These are phyloP conservation scores for Phasia obesa DNA, from an alignment of 2,888 invertebrate species.

Conservation along the genomic window DNA sequence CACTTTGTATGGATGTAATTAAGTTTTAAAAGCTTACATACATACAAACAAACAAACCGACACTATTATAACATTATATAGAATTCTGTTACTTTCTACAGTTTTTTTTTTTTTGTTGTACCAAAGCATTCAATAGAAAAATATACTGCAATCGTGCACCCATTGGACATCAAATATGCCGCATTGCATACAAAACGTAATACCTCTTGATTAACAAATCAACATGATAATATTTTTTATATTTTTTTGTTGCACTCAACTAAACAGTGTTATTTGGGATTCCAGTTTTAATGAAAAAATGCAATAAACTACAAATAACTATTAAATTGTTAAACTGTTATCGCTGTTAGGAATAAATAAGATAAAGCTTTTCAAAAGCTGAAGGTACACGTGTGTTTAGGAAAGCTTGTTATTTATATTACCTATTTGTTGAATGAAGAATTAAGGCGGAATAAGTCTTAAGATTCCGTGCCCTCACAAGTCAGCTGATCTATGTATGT, in stretches of 20 bases:
- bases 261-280: slow-evolving; percentile 1
- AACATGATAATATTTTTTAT: slow-evolving; percentile 71
- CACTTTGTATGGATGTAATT: slow-evolving; percentile 41
- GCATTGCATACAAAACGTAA: slow-evolving; percentile 77
- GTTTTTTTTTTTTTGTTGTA: slow-evolving; percentile 11
- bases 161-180: slow-evolving; percentile 75
- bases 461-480: too few species aligned
- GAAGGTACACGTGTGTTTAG: not conserved
- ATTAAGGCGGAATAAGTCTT: too few species aligned
- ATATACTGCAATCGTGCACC: not conserved
- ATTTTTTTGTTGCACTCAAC: slow-evolving; percentile 34
- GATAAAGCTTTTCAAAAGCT: slow-evolving; percentile 38
- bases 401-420: not conserved
- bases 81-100: slow-evolving; percentile 4
- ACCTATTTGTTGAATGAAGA: too few species aligned
- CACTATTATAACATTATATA: not conserved
- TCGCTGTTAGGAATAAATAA: slow-evolving; percentile 32
- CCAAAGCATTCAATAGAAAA: slow-evolving; percentile 16
- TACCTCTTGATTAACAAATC: slow-evolving; percentile 81
- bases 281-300: not conserved
- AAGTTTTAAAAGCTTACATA: slow-evolving; percentile 15
- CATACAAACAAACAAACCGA: not conserved
- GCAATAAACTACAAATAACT: slow-evolving; percentile 14
- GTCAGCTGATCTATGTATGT: too few species aligned
- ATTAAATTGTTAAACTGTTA: slow-evolving; percentile 36